A percentile compares a stretch with the other conserved stretches of the same genome.
These are phyloP conservation scores for Hemiscyllium ocellatum DNA, from an alignment of 2,113 vertebrate species.

Conservation along the genomic window DNA sequence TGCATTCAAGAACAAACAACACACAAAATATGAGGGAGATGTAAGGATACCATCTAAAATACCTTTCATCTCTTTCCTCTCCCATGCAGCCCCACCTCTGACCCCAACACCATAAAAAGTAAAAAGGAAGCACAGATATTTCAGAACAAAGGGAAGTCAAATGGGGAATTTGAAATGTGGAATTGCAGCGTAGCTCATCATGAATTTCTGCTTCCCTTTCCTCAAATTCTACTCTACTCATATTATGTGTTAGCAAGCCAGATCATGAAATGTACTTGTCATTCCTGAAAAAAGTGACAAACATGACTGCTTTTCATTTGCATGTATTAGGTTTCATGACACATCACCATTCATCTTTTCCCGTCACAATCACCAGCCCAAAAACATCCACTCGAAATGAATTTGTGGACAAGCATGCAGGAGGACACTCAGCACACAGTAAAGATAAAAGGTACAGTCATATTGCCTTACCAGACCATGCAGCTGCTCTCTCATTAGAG, in stretches of 20 bases:
- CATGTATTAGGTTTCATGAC: neutral
- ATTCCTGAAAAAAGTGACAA: neutral
- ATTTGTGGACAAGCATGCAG: neutral
- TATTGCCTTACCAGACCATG: too few relatives aligned
- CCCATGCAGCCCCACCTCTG: too few relatives aligned
- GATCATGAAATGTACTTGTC: neutral
- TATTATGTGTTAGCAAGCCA: neutral
- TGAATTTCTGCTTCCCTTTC: neutral
- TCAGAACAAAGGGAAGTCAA: neutral
- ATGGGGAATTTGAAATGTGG: neutral
- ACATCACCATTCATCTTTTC: neutral
- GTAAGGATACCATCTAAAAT: neutral
- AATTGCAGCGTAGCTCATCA: neutral
- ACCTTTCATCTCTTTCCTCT: neutral
- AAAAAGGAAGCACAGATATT: neutral
- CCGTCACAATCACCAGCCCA: neutral
- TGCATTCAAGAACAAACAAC: neutral
- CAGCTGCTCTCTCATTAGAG: too few relatives aligned
- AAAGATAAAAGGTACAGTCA: too few relatives aligned
- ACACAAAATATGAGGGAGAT: neutral
- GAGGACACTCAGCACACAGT: neutral
- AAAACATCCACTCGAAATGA: neutral
- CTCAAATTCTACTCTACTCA: neutral
- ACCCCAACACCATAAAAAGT: too few relatives aligned
- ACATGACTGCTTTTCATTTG: neutral